Evolutionary conservation across 2,888 invertebrate genomes (phyloP).

Genomic region (Vannuccia rotundouncinata): DNA sequence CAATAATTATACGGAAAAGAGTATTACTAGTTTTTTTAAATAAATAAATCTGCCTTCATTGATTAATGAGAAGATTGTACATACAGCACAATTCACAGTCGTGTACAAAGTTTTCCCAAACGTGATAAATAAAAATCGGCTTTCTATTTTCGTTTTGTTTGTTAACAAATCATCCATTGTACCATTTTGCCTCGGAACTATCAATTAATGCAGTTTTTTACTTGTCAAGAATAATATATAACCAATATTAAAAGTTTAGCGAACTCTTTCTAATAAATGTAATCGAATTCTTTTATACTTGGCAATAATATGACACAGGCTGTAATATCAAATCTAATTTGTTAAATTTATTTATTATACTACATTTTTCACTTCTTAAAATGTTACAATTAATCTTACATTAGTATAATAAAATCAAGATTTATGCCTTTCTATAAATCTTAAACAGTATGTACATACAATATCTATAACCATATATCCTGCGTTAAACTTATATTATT

Average conservation of each 20-base stretch:
- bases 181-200: not conserved
- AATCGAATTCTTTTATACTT: too few species aligned
- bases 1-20: not conserved
- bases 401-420: too few species aligned
- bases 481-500: too few species aligned
- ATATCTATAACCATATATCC: not conserved
- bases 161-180: not conserved
- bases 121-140: not conserved
- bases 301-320: too few species aligned
- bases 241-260: not conserved
- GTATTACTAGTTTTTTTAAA: not conserved
- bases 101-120: not conserved
- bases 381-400: too few species aligned
- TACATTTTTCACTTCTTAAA: too few species aligned
- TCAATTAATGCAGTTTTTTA: too few species aligned
- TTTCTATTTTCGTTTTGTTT: not conserved
- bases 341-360: too few species aligned
- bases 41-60: not conserved
- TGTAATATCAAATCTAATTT: too few species aligned
- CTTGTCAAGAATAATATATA: too few species aligned
- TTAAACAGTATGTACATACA: not conserved
- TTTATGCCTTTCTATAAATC: too few species aligned
- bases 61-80: not conserved
- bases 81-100: not conserved
- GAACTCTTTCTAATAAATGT: too few species aligned